These are phyloP conservation scores for Craseonycteris thonglongyai DNA, from an alignment of 2,113 vertebrate species.

Conservation along the genomic window DNA sequence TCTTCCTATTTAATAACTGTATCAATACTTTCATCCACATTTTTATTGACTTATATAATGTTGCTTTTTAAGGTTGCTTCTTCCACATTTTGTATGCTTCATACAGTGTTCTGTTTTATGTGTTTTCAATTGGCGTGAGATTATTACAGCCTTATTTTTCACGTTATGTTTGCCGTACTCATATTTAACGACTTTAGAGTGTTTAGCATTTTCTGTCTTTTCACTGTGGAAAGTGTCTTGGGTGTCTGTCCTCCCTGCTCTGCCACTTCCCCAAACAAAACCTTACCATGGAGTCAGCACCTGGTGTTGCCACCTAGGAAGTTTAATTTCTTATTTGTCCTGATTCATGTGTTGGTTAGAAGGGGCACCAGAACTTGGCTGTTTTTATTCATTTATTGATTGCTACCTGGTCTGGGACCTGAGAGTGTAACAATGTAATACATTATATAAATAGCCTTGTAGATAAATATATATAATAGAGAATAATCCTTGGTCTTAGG, in stretches of 20 bases:
- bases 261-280: background rate
- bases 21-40: background rate
- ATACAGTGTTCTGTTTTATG: background rate
- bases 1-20: background rate
- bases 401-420: background rate
- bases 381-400: background rate
- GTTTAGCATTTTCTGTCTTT: background rate
- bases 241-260: background rate
- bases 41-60: background rate
- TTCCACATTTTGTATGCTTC: background rate
- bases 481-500: background rate
- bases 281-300: background rate
- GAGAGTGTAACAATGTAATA: background rate
- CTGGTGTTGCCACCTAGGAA: background rate
- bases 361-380: background rate
- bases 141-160: background rate
- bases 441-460: background rate
- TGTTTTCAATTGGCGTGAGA: background rate
- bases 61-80: background rate
- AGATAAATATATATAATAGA: background rate
- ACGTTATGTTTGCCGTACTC: background rate
- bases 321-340: background rate
- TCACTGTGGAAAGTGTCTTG: background rate
- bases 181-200: background rate
- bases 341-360: background rate